A percentile compares a stretch with the other conserved stretches of the same genome.
Evolutionary conservation across 2,888 invertebrate species (phyloP).

Genomic region (Poecilobothrus nobilitatus): DNA sequence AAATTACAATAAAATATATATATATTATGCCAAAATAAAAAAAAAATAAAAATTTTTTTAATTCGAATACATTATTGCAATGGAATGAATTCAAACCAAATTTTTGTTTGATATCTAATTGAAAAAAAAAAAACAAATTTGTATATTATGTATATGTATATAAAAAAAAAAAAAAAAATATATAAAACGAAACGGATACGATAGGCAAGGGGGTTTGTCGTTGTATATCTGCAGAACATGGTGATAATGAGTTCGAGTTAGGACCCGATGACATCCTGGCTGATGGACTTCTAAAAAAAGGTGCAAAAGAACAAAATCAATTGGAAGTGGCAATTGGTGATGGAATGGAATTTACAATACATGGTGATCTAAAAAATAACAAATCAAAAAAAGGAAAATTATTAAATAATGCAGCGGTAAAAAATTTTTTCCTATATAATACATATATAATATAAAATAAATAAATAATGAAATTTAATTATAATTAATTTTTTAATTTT

Average conservation of each 20-base stretch:
- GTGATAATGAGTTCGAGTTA: conserved; percentile 56
- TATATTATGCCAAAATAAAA: background rate
- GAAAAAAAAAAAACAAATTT: conserved; percentile 12
- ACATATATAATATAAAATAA: too few species aligned
- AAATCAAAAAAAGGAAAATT: conserved; percentile 75
- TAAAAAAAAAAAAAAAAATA: conserved; percentile 20
- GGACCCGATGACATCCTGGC: conserved; percentile 64
- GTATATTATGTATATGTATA: background rate
- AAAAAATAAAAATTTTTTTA: background rate
- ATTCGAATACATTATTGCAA: too few species aligned
- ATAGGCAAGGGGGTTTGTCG: conserved; percentile 49
- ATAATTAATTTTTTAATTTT: conserved; percentile 14
- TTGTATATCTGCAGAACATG: conserved; percentile 61
- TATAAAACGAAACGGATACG: conserved; percentile 38
- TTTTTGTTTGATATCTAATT: conserved; percentile 7
- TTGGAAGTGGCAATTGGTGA: conserved; percentile 86
- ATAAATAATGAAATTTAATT: conserved; percentile 13
- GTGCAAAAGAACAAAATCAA: conserved; percentile 81
- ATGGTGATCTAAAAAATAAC: conserved; percentile 75
- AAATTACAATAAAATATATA: background rate
- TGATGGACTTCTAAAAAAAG: conserved; percentile 76
- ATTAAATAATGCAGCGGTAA: conserved; percentile 68
- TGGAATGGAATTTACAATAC: conserved; percentile 89
- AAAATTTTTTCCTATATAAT: conserved; percentile 14
- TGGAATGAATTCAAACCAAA: background rate